These are phyloP conservation scores for Mystacides longicornis DNA, from an alignment of 2,888 invertebrate species.

Conservation along the genomic window DNA sequence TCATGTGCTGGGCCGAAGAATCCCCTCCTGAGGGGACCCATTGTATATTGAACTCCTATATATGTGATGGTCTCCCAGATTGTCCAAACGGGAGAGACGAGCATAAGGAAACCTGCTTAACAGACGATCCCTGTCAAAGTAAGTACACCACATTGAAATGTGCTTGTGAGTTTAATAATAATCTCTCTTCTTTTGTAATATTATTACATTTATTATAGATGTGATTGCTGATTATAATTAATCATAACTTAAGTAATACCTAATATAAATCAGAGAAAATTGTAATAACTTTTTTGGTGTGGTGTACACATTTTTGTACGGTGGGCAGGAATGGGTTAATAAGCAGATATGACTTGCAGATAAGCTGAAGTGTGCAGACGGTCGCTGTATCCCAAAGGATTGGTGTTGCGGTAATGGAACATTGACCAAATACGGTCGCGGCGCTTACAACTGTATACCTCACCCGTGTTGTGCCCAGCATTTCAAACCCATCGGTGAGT, in stretches of 20 bases:
- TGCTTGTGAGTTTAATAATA: no score
- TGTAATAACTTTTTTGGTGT: no score
- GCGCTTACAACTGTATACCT: slow-evolving; percentile 32
- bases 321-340: no score
- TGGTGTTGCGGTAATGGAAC: slow-evolving; percentile 48
- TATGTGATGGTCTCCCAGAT: slow-evolving; percentile 42
- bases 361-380: slow-evolving; percentile 47
- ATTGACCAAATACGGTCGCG: slow-evolving; percentile 27
- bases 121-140: slow-evolving; percentile 34
- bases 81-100: slow-evolving; percentile 39
- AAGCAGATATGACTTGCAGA: no score
- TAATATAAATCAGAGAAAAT: no score
- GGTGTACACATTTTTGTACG: no score
- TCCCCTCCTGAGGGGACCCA: slow-evolving; percentile 27
- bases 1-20: slow-evolving; percentile 31
- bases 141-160: no score
- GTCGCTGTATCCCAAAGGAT: slow-evolving; percentile 47
- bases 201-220: no score
- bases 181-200: no score
- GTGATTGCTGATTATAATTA: no score
- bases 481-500: slow-evolving; percentile 23
- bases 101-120: slow-evolving; percentile 32
- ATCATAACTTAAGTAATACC: no score
- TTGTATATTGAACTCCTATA: slow-evolving; percentile 40
- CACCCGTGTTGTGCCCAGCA: slow-evolving; percentile 42